Evolutionary conservation across 2,888 invertebrate genomes (phyloP), one percentile per base, ranked within the genome.

Genomic region (Melipona bicolor): DNA sequence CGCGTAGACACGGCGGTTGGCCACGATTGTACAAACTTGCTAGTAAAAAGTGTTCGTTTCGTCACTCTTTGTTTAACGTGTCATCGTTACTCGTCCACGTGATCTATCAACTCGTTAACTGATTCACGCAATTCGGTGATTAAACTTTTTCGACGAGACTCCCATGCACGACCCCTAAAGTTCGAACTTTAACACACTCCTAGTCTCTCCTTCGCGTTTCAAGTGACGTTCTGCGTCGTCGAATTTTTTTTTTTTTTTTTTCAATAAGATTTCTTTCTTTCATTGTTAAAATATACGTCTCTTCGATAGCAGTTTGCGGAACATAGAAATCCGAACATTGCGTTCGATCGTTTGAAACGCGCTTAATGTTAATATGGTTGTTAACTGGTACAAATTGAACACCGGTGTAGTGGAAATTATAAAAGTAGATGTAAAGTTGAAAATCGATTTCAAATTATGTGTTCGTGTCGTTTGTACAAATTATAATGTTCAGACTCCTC

Each of bases 21-120:
- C 65, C 69, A 67, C 52, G 36, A 50, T 70, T 43, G 71, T 71
- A 71, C 84, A 70, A 73, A 73, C 49, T 49, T 71, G 32, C 62
- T 32, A 27, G 77, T 17, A 76, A 79, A 64, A 79, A 65, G 79
- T 62, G 36, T 32, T 21, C 61, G 17, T 13, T 21, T 73, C 59
- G 61, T 52, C 64, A 72, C 50, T 64, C 24, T 50, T 73, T 27
- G 21, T 69, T 43, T 61, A 65, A 69, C 36, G 27, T 4, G 4
- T 32, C 32, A 27, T 61, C 19, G n/a, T 17, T 32, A n/a, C 21
- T 54, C 59, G 49, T 50, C 52, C 68, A 62, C 36, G 67, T 50
- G 73, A 74, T 54, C 70, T 24, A 72, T 62, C 83, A 75, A 56
- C 19, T 50, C 49, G 24, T 61, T 62, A 32, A 71, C 52, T 67